Evolutionary conservation across 2,888 invertebrate genomes (phyloP).

Genomic region (Acrobasis repandana): DNA sequence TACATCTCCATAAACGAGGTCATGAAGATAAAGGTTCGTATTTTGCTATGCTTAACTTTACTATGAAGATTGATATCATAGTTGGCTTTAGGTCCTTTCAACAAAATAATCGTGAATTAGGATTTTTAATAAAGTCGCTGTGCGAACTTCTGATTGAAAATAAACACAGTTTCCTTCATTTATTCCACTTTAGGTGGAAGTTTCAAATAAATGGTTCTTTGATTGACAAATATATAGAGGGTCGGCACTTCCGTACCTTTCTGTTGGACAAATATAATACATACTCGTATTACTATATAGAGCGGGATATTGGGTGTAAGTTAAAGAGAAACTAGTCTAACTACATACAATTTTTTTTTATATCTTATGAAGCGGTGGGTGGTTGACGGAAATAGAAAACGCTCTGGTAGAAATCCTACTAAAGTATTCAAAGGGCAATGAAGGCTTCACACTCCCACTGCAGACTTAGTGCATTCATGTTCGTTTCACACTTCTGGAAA

Average conservation of each 20-base stretch:
- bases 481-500: neutral
- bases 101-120: too few relatives aligned
- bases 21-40: neutral
- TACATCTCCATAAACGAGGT: neutral
- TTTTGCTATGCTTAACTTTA: neutral
- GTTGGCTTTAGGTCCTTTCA: too few relatives aligned
- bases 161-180: neutral
- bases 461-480: neutral
- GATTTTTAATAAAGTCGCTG: neutral
- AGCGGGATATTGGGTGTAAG: too few relatives aligned
- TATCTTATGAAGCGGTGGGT: too few relatives aligned
- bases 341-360: too few relatives aligned
- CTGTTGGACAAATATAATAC: neutral
- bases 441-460: neutral
- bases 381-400: neutral
- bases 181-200: neutral
- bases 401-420: neutral
- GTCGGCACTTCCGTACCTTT: neutral
- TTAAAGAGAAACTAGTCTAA: too few relatives aligned
- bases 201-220: slow-evolving; percentile 1
- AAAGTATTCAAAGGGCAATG: slow-evolving; percentile 1
- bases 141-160: neutral
- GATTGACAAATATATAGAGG: neutral
- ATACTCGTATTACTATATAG: too few relatives aligned
- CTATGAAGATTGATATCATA: too few relatives aligned